Base-by-base conservation (phyloP, 2,797 vertebrate genomes). In the Tenualosa thibaudeaui region DNA sequence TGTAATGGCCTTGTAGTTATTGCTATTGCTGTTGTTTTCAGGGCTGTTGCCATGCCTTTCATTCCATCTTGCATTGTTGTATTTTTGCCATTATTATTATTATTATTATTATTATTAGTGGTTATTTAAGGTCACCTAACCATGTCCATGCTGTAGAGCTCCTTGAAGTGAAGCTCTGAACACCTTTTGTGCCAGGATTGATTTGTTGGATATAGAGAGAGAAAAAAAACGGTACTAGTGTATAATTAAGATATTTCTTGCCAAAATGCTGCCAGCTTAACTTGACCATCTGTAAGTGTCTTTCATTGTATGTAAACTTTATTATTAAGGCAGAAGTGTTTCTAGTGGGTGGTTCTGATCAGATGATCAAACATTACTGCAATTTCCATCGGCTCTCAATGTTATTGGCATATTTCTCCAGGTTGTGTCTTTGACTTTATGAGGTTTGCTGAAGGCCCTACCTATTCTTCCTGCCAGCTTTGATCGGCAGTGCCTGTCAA, bases 101-200 rank as follows among this genome's bases (percentile, higher is more conserved):
- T 17, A 37, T 65, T 65, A 24, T 78, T 78, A 43, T 71, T 71
- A 5, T 19, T 46, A 46, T 46, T 19, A 2, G 56, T 19, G 56
- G 56, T 62, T 46, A 43, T 78, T 78, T 78, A 43, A 78, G 43
- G 40, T 78, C 37, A 46, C 71, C 71, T 78, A 17, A 78, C 40
- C 37, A 19, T 75, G 68, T 43, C 71, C 37, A 78, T 46, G 71
- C 40, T 46, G 68, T 75, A 43, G 71, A 46, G 37, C 40, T 78
- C 37, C 37, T 46, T 78, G 37, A 40, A 78, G 19, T 37, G 19
- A 43, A 78, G 17, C 71, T 78, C 37, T 43, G 37, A 78, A 78
- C 71, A 78, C 71, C 71, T 78, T 19, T 71, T 78, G 71, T 78
- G 71, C 71, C 71, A 78, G 71, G 71, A 78, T 46, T 78, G 12